Percentiles rank a stretch among this genome's conserved stretches.
Conservation (phyloP, 1,140 invertebrate species). For the Papilio polytes region DNA sequence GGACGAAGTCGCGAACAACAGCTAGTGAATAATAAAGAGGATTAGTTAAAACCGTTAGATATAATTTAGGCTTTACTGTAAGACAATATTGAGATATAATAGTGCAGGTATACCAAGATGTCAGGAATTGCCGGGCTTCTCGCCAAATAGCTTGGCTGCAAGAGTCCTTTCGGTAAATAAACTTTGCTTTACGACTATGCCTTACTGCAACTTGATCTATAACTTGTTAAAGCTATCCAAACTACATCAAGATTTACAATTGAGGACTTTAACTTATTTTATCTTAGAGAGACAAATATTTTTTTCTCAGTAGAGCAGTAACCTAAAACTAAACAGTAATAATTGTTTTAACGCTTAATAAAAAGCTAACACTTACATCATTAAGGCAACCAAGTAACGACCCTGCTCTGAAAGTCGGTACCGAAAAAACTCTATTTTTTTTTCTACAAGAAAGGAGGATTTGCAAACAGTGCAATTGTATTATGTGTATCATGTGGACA, state of each 20-base stretch:
- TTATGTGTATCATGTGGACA: too few species aligned
- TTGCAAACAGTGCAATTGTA: too few species aligned
- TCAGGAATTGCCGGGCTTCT: not conserved
- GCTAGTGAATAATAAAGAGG: too few species aligned
- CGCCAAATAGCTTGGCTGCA: conserved; percentile 28
- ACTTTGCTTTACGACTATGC: conserved; percentile 8
- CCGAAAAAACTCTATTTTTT: too few species aligned
- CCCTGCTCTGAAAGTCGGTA: too few species aligned
- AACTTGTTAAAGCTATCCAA: not conserved
- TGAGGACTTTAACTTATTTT: not conserved
- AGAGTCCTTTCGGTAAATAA: conserved; percentile 21
- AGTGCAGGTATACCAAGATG: conserved; percentile 15
- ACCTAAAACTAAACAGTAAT: not conserved
- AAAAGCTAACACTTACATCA: not conserved
- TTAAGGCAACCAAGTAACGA: too few species aligned
- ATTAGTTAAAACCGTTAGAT: too few species aligned
- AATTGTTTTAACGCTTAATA: not conserved
- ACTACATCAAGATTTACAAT: not conserved
- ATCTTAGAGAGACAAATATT: too few species aligned
- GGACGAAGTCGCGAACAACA: too few species aligned
- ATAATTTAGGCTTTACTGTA: not conserved
- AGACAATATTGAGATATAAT: not conserved
- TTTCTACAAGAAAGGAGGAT: too few species aligned
- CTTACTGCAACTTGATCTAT: not conserved
- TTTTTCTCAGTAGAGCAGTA: not conserved